Evolutionary conservation across 1,140 invertebrate genomes (phyloP).

Genomic region (Plectrocnemia conspersa): DNA sequence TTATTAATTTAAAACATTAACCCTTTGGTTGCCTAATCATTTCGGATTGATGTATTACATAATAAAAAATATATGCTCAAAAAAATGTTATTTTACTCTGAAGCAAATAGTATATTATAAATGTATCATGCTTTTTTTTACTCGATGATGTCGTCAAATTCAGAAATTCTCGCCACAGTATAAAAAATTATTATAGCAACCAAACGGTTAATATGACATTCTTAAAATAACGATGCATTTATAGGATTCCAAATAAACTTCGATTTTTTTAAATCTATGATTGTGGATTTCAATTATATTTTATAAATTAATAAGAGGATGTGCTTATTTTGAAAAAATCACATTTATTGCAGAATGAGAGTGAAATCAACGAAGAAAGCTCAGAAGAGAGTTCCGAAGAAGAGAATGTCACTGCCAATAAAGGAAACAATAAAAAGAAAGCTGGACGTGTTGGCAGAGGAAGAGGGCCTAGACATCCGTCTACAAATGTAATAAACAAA

Average conservation of each 20-base stretch:
- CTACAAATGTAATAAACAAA: constrained; percentile 10
- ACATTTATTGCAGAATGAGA: neutral
- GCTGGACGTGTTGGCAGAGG: constrained; percentile 3
- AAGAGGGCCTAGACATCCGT: constrained; percentile 8
- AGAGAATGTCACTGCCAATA: constrained; percentile 5
- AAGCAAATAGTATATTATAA: too few relatives aligned
- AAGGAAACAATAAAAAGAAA: constrained; percentile 4
- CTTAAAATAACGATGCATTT: constrained; percentile 5
- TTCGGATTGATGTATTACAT: too few relatives aligned
- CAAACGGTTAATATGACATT: neutral
- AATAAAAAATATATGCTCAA: too few relatives aligned
- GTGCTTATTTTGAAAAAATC: neutral
- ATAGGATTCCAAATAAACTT: constrained; percentile 1
- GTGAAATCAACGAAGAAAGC: constrained; percentile 11
- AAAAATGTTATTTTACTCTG: too few relatives aligned
- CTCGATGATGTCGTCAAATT: too few relatives aligned
- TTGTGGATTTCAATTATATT: neutral
- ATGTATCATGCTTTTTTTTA: too few relatives aligned
- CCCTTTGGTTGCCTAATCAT: too few relatives aligned
- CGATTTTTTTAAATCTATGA: neutral
- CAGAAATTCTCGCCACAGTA: too few relatives aligned
- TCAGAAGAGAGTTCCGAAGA: constrained; percentile 26
- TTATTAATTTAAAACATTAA: too few relatives aligned
- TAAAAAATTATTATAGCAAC: too few relatives aligned
- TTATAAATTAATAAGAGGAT: neutral